Evolutionary conservation across 2,797 vertebrate genomes (phyloP).

Genomic region (Acrocephalus scirpaceus): DNA sequence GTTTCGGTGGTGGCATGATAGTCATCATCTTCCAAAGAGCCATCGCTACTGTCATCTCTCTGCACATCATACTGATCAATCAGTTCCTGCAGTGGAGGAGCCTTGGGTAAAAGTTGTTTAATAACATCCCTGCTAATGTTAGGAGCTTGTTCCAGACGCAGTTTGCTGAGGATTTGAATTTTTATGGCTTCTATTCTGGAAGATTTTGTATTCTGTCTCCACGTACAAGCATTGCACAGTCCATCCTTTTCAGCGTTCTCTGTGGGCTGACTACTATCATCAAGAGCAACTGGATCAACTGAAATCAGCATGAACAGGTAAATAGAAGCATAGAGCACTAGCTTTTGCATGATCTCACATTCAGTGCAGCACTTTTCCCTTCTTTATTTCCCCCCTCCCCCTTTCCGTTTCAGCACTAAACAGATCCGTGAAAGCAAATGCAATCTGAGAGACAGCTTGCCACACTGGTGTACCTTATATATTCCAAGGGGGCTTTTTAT

Average conservation of each 20-base stretch:
- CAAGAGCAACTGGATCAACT: constrained; percentile 84
- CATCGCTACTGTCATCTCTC: constrained; percentile 91
- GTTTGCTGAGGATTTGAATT: constrained; percentile 96
- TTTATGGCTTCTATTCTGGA: constrained; percentile 96
- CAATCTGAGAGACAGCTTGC: constrained; percentile 79
- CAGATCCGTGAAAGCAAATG: constrained; percentile 72
- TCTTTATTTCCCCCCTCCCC: constrained; percentile 20
- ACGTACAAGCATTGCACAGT: constrained; percentile 90
- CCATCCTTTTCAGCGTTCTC: constrained; percentile 83
- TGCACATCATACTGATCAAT: constrained; percentile 98
- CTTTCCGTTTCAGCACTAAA: constrained; percentile 66
- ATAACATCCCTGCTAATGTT: constrained; percentile 97
- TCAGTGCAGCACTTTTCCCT: constrained; percentile 56
- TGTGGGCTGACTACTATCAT: constrained; percentile 82
- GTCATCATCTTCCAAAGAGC: constrained; percentile 91
- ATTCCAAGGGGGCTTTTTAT: constrained; percentile 95
- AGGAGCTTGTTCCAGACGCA: constrained; percentile 95
- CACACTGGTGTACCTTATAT: constrained; percentile 89
- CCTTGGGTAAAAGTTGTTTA: constrained; percentile 93
- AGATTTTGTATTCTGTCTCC: constrained; percentile 93
- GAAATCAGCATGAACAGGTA: constrained; percentile 86
- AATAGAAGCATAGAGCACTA: constrained; percentile 75
- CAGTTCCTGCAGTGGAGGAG: constrained; percentile 94
- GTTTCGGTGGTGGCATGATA: constrained; percentile 95
- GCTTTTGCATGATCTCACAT: constrained; percentile 85